Base-by-base conservation (phyloP, 1,140 invertebrate genomes). In the Sinella curviseta region DNA sequence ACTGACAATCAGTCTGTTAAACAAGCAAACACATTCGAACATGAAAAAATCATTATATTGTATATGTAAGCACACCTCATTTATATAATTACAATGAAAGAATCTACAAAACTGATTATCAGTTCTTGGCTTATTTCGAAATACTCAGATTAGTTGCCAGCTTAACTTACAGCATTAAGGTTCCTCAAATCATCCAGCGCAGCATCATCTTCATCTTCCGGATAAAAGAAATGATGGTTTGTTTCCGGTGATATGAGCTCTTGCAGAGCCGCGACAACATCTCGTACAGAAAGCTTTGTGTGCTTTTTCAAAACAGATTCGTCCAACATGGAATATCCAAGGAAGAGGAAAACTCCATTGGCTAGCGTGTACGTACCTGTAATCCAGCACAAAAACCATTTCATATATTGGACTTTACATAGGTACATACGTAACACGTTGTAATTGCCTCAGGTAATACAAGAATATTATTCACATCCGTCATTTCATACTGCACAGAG, bases 261-360 rank as follows among this genome's bases (percentile, higher is more conserved):
- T 87, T 95, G 93, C 74, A 95, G 89, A 55, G 93, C 91, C 79
- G 91, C 89, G 28, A 94, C 92, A 74, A 93, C 92, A 87, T 95
- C 93, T 85, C 93, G 90, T 36, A 94, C 91, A 3, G 92, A 92
- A 28, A 94, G 89, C 79, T 93, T 92, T 1, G 93, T 94, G 85
- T 94, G 92, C 60, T 91, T 91, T 82, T 92, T 90, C 77, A 95
- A 89, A 74, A 95, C 87, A n/a, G 91, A 90, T 87, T 96, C 94
- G 86, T 96, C 95, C 26, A 92, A 91, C 80, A 94, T 91, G 84
- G 94, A 95, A 86, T 95, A 96, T 36, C 95, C 95, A 65, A 96
- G 90, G 86, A 95, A 92, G 82, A 96, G 89, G 87, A 94, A 96
- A 55, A 95, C 91, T 26, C 95, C 94, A 86, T 92, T 91, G 16